A percentile compares a stretch with the other conserved stretches of the same genome.
Conservation (phyloP, 2,113 vertebrate genomes). For the Sylvia atricapilla region DNA sequence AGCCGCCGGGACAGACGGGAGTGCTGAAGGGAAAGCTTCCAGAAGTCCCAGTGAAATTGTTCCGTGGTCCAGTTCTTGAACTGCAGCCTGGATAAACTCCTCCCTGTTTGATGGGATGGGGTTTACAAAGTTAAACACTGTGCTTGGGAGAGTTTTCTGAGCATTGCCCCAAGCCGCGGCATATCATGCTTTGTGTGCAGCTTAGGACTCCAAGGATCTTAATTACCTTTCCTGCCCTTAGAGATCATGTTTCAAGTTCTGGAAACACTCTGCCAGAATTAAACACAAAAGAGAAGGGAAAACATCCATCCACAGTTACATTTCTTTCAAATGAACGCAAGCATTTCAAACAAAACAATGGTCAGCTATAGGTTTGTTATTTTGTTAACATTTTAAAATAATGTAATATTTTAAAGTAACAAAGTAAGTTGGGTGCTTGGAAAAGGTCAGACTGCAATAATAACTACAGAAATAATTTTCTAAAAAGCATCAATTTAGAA, state of each 20-base stretch:
- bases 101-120: neutral
- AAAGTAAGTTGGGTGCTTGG: neutral
- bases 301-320: neutral
- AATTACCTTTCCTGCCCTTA: neutral
- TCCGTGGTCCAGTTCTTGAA: neutral
- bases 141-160: neutral
- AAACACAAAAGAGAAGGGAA: neutral
- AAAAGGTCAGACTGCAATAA: neutral
- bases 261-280: slow-evolving; percentile 3
- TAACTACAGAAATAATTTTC: neutral
- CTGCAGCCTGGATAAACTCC: neutral
- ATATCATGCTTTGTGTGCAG: neutral
- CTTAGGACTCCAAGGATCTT: neutral
- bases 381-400: neutral
- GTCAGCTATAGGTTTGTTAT: neutral
- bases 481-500: neutral
- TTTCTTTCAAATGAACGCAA: neutral
- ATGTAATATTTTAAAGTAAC: neutral
- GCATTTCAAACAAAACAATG: neutral
- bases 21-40: neutral
- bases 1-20: neutral
- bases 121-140: neutral
- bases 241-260: slow-evolving; percentile 30
- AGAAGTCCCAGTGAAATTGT: neutral
- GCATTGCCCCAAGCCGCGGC: neutral